phyloP scores from a whole-genome alignment of 2,797 vertebrate species.

The Danio aesculapii region DNA sequence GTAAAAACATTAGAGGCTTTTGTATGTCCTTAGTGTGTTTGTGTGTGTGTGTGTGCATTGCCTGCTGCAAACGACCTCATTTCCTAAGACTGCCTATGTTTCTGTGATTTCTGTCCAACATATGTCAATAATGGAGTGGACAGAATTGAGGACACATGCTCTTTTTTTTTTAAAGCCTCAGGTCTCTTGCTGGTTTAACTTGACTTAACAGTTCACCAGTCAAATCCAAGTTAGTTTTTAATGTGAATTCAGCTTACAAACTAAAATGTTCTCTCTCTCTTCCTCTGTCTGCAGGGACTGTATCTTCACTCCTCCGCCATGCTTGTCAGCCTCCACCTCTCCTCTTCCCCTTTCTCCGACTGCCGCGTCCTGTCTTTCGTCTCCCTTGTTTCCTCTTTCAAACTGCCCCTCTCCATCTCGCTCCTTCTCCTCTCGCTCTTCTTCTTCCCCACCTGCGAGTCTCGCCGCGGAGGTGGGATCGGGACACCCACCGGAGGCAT shows the following conservation, averaged over 20 bases:
- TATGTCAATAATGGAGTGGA: slow-evolving; percentile 46
- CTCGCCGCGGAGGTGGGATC: slow-evolving; percentile 68
- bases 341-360: slow-evolving; percentile 76
- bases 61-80: slow-evolving; percentile 21
- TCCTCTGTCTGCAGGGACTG: slow-evolving; percentile 72
- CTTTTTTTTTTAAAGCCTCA: slow-evolving; percentile 36
- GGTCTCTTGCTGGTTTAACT: neutral
- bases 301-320: slow-evolving; percentile 83
- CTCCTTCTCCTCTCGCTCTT: slow-evolving; percentile 65
- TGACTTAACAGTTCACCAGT: neutral
- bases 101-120: slow-evolving; percentile 41
- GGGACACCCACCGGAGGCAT: slow-evolving; percentile 67
- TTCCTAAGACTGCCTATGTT: slow-evolving; percentile 25
- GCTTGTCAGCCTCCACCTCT: slow-evolving; percentile 82
- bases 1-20: slow-evolving; percentile 11
- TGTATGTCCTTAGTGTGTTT: neutral
- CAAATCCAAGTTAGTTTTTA: neutral
- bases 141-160: slow-evolving; percentile 43
- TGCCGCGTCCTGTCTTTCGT: slow-evolving; percentile 65
- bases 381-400: slow-evolving; percentile 60
- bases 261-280: slow-evolving; percentile 43
- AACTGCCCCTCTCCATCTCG: slow-evolving; percentile 52
- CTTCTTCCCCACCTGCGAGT: slow-evolving; percentile 76
- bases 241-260: neutral
- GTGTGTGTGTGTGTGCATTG: neutral